Evolutionary conservation across 2,888 invertebrate genomes (phyloP).

Genomic region (Phania funesta): DNA sequence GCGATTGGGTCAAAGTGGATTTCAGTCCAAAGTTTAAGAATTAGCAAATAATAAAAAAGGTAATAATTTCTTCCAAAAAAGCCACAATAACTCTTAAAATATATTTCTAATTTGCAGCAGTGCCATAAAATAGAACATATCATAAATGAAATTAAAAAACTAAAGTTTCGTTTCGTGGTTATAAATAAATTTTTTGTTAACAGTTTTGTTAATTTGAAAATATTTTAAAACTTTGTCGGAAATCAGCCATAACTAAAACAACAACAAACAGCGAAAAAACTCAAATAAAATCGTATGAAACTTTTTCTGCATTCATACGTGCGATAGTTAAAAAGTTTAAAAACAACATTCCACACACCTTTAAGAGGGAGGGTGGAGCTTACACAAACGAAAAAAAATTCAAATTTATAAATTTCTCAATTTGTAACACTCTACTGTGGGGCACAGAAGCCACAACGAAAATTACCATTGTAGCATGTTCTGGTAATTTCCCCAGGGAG

Average conservation of each 20-base stretch:
- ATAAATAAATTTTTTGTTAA: background rate
- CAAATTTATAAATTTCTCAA: slow-evolving; percentile 29
- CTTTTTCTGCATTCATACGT: slow-evolving; percentile 6
- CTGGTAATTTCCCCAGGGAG: slow-evolving; percentile 61
- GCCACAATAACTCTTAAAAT: too few species aligned
- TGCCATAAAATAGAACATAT: background rate
- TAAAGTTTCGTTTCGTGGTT: background rate
- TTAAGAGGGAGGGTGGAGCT: background rate
- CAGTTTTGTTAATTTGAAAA: slow-evolving; percentile 41
- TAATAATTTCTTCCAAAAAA: too few species aligned
- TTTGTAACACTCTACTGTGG: slow-evolving; percentile 46
- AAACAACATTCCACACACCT: slow-evolving; percentile 46
- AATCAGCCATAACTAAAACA: slow-evolving; percentile 16
- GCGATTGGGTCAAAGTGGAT: too few species aligned
- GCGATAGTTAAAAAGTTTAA: slow-evolving; percentile 28
- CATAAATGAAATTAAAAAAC: background rate
- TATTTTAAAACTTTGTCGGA: slow-evolving; percentile 37
- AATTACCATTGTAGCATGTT: slow-evolving; percentile 48
- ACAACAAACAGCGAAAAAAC: background rate
- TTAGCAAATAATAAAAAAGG: too few species aligned
- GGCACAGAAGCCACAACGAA: slow-evolving; percentile 25
- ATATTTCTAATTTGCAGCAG: too few species aligned
- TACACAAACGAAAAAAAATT: background rate
- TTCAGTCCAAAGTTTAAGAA: too few species aligned
- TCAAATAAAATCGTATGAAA: slow-evolving; percentile 37